These are phyloP conservation scores for Aspidiotus rigidus DNA, from an alignment of 2,888 invertebrate species.

Conservation along the genomic window DNA sequence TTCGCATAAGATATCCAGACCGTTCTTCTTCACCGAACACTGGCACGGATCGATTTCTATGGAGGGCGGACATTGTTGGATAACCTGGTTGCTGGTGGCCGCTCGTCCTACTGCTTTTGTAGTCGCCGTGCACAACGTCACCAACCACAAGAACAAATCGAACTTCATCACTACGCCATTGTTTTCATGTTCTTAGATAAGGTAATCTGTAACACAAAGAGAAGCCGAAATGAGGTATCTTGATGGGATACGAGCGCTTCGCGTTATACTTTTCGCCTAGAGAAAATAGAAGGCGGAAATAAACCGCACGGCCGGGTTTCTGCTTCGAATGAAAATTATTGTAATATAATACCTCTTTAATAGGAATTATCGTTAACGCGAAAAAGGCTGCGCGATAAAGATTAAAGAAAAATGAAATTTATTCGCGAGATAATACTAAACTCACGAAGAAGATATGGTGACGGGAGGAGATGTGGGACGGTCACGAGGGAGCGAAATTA, in stretches of 20 bases:
- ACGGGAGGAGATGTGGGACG: too few species aligned
- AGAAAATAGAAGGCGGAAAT: too few species aligned
- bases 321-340: too few species aligned
- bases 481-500: too few species aligned
- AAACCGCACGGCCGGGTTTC: too few species aligned
- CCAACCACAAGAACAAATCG: conserved; percentile 25
- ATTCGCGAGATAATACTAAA: too few species aligned
- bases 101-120: conserved; percentile 14
- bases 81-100: conserved; percentile 31
- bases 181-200: conserved; percentile 16
- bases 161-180: conserved; percentile 29
- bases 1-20: conserved; percentile 80
- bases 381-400: too few species aligned
- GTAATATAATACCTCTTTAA: too few species aligned
- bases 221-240: neutral
- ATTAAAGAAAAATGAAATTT: too few species aligned
- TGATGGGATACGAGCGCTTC: neutral
- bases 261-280: neutral
- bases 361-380: too few species aligned
- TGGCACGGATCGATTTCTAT: conserved; percentile 68
- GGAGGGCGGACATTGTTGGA: conserved; percentile 57
- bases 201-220: conserved; percentile 14
- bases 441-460: too few species aligned
- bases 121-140: conserved; percentile 22
- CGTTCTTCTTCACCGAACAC: conserved; percentile 78